phyloP scores from a whole-genome alignment of 2,888 invertebrate species.

The Lacanobia wlatinum region DNA sequence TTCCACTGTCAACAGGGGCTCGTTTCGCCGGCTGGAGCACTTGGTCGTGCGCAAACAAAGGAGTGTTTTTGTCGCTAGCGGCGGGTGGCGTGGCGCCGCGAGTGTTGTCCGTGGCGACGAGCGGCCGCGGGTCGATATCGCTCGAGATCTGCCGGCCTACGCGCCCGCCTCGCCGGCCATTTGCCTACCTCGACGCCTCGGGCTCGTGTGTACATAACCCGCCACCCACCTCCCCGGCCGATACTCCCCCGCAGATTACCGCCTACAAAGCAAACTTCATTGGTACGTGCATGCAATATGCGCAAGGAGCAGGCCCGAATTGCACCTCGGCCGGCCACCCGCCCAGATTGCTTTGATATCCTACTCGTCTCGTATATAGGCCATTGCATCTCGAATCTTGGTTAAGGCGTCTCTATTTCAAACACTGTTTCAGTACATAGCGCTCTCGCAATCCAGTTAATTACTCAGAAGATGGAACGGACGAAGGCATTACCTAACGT shows the following conservation, averaged over 20 bases:
- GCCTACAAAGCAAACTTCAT: constrained; percentile 91
- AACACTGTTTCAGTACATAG: constrained; percentile 72
- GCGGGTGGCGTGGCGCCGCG: constrained; percentile 83
- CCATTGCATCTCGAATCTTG: constrained; percentile 82
- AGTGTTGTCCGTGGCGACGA: constrained; percentile 85
- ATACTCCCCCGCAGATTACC: constrained; percentile 90
- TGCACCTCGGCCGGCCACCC: constrained; percentile 81
- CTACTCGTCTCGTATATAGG: constrained; percentile 78
- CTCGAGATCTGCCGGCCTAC: constrained; percentile 89
- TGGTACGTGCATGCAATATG: constrained; percentile 91
- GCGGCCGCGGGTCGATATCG: constrained; percentile 89
- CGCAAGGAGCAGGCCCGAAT: constrained; percentile 89
- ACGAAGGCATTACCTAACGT: constrained; percentile 64
- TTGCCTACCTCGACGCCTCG: constrained; percentile 91
- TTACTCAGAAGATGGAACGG: constrained; percentile 76
- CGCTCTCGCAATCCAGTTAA: constrained; percentile 81
- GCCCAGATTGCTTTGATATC: constrained; percentile 88
- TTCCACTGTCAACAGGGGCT: constrained; percentile 64
- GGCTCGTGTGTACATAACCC: constrained; percentile 90
- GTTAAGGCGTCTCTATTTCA: constrained; percentile 77
- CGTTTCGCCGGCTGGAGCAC: constrained; percentile 61
- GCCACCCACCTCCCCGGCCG: constrained; percentile 85
- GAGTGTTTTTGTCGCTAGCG: constrained; percentile 89
- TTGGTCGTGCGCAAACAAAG: constrained; percentile 85
- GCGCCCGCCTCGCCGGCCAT: constrained; percentile 89